phyloP scores from a whole-genome alignment of 1,140 invertebrate genomes.

The Drosophila nigrodunni region DNA sequence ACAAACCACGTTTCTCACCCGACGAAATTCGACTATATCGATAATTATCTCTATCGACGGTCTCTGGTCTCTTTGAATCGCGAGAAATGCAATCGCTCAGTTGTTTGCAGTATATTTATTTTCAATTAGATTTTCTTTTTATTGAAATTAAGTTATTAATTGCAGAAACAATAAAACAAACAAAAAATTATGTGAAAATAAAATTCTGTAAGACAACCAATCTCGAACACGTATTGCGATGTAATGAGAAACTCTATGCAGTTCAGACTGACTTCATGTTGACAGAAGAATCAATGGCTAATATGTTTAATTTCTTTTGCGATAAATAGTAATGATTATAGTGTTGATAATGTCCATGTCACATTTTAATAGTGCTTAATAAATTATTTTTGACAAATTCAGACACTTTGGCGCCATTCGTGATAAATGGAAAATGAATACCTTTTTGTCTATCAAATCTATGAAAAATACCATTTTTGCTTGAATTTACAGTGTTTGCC shows the following conservation, averaged over 20 bases:
- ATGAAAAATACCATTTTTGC: background rate
- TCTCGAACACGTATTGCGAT: constrained; percentile 14
- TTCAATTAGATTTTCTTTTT: background rate
- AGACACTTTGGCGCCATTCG: background rate
- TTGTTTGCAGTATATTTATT: constrained; percentile 23
- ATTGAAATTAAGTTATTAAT: constrained; percentile 5
- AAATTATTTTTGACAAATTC: background rate
- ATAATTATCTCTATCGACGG: constrained; percentile 21
- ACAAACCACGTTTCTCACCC: constrained; percentile 76
- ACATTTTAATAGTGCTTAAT: background rate
- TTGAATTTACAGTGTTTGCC: constrained; percentile 4
- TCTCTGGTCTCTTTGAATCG: constrained; percentile 1
- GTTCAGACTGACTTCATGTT: constrained; percentile 11
- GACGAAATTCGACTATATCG: constrained; percentile 45
- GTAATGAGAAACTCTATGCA: constrained; percentile 31
- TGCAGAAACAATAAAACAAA: background rate
- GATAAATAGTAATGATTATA: background rate
- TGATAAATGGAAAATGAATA: background rate
- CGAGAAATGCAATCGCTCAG: background rate
- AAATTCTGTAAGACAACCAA: constrained; percentile 13
- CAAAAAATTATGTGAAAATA: constrained; percentile 10
- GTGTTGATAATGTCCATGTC: background rate
- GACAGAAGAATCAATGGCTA: constrained; percentile 28
- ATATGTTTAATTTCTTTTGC: constrained; percentile 1
- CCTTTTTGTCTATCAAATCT: background rate